These are phyloP conservation scores for Diabrotica undecimpunctata DNA, from an alignment of 1,140 invertebrate species.

Conservation along the genomic window DNA sequence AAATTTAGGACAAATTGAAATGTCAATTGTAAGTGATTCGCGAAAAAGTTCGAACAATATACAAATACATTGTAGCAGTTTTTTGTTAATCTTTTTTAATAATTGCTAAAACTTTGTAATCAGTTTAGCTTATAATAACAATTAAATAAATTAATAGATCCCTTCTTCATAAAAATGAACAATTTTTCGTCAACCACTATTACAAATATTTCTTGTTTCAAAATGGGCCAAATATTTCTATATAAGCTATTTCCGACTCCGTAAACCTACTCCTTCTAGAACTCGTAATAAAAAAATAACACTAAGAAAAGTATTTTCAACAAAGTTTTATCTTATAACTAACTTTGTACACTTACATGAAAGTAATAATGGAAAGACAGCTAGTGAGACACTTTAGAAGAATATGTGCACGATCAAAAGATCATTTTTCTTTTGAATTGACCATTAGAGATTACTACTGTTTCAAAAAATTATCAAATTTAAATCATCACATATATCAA, in stretches of 20 bases:
- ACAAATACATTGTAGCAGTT: too few relatives aligned
- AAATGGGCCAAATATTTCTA: background rate
- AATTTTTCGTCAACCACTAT: too few relatives aligned
- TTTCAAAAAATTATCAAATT: constrained; percentile 11
- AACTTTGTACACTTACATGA: constrained; percentile 27
- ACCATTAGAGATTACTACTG: constrained; percentile 7
- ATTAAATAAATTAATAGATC: too few relatives aligned
- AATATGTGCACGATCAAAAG: constrained; percentile 11
- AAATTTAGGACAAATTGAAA: too few relatives aligned
- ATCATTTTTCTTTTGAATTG: background rate
- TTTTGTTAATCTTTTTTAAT: too few relatives aligned
- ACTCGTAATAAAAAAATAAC: background rate
- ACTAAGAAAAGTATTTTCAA: background rate
- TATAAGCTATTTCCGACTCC: background rate
- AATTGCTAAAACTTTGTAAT: too few relatives aligned
- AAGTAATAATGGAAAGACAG: constrained; percentile 18
- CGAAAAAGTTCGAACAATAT: too few relatives aligned
- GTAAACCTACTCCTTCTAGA: background rate
- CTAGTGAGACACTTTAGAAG: constrained; percentile 19
- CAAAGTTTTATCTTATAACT: constrained; percentile 20
- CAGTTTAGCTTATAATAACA: too few relatives aligned
- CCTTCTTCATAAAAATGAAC: too few relatives aligned
- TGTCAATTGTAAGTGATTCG: too few relatives aligned
- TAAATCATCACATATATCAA: background rate
- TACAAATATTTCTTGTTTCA: background rate